These are phyloP conservation scores for Calyptomena viridis DNA, from an alignment of 2,113 vertebrate genomes.

Conservation along the genomic window DNA sequence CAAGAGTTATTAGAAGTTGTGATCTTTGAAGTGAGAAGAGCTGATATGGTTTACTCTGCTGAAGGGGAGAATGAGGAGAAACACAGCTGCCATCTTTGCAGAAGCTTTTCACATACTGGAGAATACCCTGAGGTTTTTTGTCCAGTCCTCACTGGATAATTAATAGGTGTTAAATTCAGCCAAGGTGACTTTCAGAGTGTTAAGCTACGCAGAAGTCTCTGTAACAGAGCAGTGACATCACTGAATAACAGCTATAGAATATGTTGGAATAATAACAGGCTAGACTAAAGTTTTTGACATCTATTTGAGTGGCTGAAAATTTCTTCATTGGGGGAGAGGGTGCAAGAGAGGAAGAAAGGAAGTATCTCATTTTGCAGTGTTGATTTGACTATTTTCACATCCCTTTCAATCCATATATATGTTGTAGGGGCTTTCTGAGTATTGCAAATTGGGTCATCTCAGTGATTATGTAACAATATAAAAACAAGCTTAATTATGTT, in stretches of 20 bases:
- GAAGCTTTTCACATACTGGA: neutral
- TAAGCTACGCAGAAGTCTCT: neutral
- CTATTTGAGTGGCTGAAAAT: neutral
- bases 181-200: neutral
- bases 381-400: neutral
- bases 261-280: neutral
- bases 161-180: neutral
- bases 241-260: neutral
- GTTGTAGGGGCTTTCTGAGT: neutral
- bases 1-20: neutral
- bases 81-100: neutral
- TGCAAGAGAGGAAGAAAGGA: neutral
- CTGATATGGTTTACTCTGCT: neutral
- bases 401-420: neutral
- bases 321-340: fast-evolving
- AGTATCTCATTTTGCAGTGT: neutral
- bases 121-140: neutral
- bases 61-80: neutral
- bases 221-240: neutral
- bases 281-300: neutral
- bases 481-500: neutral
- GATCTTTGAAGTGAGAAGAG: neutral
- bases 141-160: neutral
- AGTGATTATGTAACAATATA: neutral
- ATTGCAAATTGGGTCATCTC: fast-evolving